Base-by-base conservation (phyloP, 30 jellyfish, hydroid and myxozoan genomes). In the Morbakka virulenta region DNA sequence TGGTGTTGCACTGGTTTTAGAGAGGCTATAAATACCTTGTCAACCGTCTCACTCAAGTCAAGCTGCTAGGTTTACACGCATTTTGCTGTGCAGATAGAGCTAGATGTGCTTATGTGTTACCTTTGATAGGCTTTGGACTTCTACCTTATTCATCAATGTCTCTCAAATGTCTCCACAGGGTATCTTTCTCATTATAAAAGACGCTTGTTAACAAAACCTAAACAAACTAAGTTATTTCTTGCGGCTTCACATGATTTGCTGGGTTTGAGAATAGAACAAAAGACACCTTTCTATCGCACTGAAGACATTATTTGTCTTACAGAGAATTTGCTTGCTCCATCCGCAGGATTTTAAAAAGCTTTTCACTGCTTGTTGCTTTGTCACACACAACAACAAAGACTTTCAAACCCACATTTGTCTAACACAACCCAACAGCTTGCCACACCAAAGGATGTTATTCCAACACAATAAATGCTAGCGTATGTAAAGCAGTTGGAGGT, bases 1-100 rank as follows among this genome's bases (percentile, higher is more conserved):
- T 23, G 87, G 71, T 0, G 71, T 76, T 76, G 50, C 87, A 11
- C 69, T 57, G 4, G 70, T 47, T 21, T 76, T 28, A 3, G 77
- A 27, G 35, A 79, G 35, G 25, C 87, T 79, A 76, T 73, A 73
- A 28, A 27, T 47, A 76, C 87, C 32, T 61, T 63, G 2, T 70
- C 87, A 22, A 76, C 66, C 63, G 81, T 57, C 50, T 61, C 87
- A 63, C 87, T 76, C 87, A 76, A 35, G 71, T 57, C 87, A 71
- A 23, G 87, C 87, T 35, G 87, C 81, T 24, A 76, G 32, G 72
- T 73, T 73, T 29, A 73, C 85, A 12, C 75, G 85, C 85, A 73
- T 62, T 62, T 24, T 62, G 50, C 50, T 26, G 22, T 62, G 31
- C 4, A 50, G 53, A 26, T 48, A 26, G 31, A 48, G 57, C 52